phyloP scores from a whole-genome alignment of 2,888 invertebrate species.

The Lymantria dispar region DNA sequence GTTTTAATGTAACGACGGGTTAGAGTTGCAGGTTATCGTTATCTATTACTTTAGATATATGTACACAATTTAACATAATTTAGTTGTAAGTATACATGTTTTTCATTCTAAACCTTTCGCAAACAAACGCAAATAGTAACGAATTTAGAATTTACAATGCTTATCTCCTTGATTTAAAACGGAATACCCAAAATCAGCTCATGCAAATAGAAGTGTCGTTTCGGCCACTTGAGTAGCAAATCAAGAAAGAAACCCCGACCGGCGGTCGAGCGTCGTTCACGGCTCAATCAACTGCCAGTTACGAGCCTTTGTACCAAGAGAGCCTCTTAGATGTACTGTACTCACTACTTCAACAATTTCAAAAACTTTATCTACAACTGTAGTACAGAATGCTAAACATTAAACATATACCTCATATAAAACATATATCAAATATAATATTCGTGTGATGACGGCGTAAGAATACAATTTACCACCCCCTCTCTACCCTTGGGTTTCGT shows the following conservation, averaged over 20 bases:
- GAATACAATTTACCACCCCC: no score
- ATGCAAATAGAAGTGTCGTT: conserved; percentile 79
- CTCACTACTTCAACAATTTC: conserved; percentile 49
- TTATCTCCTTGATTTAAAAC: conserved; percentile 48
- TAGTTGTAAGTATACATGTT: no score
- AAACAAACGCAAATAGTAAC: not conserved
- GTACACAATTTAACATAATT: no score
- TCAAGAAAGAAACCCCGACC: conserved; percentile 77
- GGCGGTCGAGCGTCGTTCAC: conserved; percentile 75
- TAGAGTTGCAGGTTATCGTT: no score
- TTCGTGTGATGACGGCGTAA: no score
- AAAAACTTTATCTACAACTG: conserved; percentile 27
- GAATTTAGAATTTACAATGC: conserved; percentile 31
- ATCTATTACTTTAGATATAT: no score
- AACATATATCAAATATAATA: no score
- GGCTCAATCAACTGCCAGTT: conserved; percentile 79
- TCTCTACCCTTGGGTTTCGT: no score
- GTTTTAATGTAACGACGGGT: no score
- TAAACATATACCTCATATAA: not conserved
- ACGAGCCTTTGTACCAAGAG: conserved; percentile 68
- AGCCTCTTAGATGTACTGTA: conserved; percentile 52
- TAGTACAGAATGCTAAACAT: conserved; percentile 1
- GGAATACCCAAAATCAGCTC: conserved; percentile 64
- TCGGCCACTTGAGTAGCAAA: conserved; percentile 77
- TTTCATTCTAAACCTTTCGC: no score